A percentile compares a stretch with the other conserved stretches of the same genome.
Evolutionary conservation across 2,888 invertebrate genomes (phyloP).

Genomic region (Drosophila tanythrix): DNA sequence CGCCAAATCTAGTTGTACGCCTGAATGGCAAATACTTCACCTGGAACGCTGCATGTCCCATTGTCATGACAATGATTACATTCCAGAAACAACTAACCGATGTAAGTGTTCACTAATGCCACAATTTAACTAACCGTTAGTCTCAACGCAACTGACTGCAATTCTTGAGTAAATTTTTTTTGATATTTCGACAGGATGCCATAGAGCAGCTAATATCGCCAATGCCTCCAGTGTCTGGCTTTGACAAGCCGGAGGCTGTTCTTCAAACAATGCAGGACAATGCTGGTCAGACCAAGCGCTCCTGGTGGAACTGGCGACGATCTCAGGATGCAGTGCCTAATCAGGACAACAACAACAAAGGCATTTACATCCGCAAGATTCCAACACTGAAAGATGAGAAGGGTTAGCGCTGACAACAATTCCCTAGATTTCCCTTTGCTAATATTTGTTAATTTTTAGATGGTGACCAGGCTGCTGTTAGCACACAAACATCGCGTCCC

Average conservation of each 20-base stretch:
- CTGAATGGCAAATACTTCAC: constrained; percentile 95
- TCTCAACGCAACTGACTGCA: background rate
- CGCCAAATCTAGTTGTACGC: constrained; percentile 93
- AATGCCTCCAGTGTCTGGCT: constrained; percentile 45
- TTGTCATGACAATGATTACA: constrained; percentile 93
- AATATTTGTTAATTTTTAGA: constrained; percentile 49
- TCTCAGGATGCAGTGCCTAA: constrained; percentile 81
- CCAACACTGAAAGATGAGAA: constrained; percentile 66
- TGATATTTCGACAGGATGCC: constrained; percentile 74
- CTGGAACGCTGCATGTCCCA: constrained; percentile 95
- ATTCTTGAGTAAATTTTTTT: constrained; percentile 13
- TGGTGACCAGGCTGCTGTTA: constrained; percentile 83
- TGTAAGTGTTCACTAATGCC: constrained; percentile 85
- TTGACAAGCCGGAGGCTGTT: constrained; percentile 57
- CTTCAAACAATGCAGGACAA: constrained; percentile 51
- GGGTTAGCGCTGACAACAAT: constrained; percentile 46
- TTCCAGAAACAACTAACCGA: constrained; percentile 94
- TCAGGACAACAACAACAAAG: constrained; percentile 36
- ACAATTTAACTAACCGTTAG: background rate
- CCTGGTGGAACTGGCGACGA: constrained; percentile 90
- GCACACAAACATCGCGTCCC: constrained; percentile 84
- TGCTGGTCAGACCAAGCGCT: constrained; percentile 83
- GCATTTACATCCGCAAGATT: constrained; percentile 22
- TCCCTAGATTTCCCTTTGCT: background rate
- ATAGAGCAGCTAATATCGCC: constrained; percentile 82